Base-by-base conservation (phyloP, 2,888 invertebrate species). In the Apocheima hispidaria region DNA sequence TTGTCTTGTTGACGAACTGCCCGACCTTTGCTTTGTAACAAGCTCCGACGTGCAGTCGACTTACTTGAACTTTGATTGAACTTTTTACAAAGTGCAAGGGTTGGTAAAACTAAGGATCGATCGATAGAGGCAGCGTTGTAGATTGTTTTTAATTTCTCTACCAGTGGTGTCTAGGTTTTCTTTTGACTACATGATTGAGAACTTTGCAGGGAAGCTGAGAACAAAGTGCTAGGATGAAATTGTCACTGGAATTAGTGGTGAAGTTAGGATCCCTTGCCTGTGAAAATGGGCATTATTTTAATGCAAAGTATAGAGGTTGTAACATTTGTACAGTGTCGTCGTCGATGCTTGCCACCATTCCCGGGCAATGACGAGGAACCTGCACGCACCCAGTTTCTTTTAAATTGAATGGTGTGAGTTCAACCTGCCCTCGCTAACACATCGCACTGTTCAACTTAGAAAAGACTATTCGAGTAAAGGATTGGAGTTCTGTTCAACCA, bases 221-320 rank as follows among this genome's bases (percentile, higher is more conserved):
- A 90, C 90, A 87, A 89, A 78, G 87, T 82, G 88, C 84, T 84
- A 87, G 90, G 84, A 87, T 90, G 87, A 88, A 84, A 81, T 79
- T 82, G 80, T 91, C 90, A 90, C 92, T 90, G 90, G 83, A 86
- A 82, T 82, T 84, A 83, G 88, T 79, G 90, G 85, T 86, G 84
- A 89, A 86, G 90, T 88, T 90, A 88, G 91, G 90, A 91, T 91
- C 91, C 92, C 92, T 92, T 93, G 92, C 93, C 93, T 93, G 93
- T 94, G 95, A 95, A 95, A 96, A 96, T 95, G 95, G 95, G 95
- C 96, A 96, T 96, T 96, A 96, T 94, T 96, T 96, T 96, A 95
- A 95, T 96, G 96, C 96, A 96, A 96, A 96, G 96, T 96, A 96
- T 96, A 96, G 96, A 96, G 95, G 96, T 96, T 96, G 96, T 96